Evolutionary conservation across 2,797 vertebrate genomes (phyloP), one percentile per base, ranked within the genome.

Genomic region (Myiothlypis coronata): DNA sequence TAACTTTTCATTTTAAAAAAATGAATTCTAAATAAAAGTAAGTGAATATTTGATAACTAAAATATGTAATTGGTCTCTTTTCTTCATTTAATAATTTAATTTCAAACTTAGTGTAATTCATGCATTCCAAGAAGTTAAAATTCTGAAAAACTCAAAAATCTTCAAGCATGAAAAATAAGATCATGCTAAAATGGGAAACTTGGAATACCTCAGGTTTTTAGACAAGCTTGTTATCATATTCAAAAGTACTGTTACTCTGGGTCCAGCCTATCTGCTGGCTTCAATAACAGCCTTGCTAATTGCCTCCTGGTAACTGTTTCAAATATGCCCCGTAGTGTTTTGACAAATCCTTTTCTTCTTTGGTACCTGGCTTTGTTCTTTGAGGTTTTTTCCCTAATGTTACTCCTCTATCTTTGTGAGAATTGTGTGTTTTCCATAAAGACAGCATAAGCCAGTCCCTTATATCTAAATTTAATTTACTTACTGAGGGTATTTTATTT

Each of bases 311-410:
- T 30, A 89, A 39, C 44, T 43, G 9, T 79, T 79, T 93, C 57
- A 76, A 80, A 68, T 32, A 53, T 18, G 43, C 6, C 7, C 21
- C 12, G 30, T 28, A 68, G 46, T 27, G 50, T 78, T 81, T 78
- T 71, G 43, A 75, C 7, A 76, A 60, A 55, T 57, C 4, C 6
- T 87, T 75, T 83, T 60, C 53, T 59, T 81, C 26, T 60, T 74
- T 52, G 28, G 23, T 24, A 32, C 28, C 8, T 43, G 12, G 5
- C 7, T 89, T 63, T n/a, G 1, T 7, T 46, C 41, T 46, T 26
- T 37, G 6, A 2, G 1, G 0, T 8, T 43, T 81, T 75, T 37
- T n/a, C 6, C 41, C 23, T n/a, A 20, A 22, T 41, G 12, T 52
- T 68, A 30, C 6, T 44, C 19, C 26, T 59, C 63, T 49, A 43